A percentile compares a stretch with the other conserved stretches of the same genome.
phyloP scores from a whole-genome alignment of 1,140 invertebrate genomes.

The Pteromalus puparum region DNA sequence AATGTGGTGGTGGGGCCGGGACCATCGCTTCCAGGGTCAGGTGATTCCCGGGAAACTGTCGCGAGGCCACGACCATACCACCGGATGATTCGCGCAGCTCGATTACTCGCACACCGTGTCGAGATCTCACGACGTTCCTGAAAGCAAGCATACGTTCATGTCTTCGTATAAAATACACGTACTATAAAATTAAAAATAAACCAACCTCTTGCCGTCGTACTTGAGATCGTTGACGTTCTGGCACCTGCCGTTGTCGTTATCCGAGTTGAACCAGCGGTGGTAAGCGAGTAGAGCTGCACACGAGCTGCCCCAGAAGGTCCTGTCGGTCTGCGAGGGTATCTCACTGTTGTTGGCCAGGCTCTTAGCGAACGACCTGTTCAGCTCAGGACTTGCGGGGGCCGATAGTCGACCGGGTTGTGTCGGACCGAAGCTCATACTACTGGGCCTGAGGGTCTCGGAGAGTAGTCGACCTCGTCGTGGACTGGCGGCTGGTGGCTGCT shows the following conservation, averaged over 20 bases:
- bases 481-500: conserved; percentile 55
- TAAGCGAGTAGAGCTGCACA: conserved; percentile 70
- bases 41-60: conserved; percentile 69
- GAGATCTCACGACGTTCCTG: conserved; percentile 76
- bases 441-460: conserved; percentile 67
- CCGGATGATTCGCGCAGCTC: conserved; percentile 76
- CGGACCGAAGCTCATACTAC: conserved; percentile 12
- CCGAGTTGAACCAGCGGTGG: conserved; percentile 72
- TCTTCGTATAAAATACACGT: too few relatives aligned
- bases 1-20: conserved; percentile 66
- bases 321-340: conserved; percentile 61
- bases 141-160: conserved; percentile 7
- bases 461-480: conserved; percentile 66
- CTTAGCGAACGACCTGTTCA: conserved; percentile 70
- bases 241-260: conserved; percentile 60
- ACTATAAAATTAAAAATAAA: too few relatives aligned
- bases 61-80: conserved; percentile 70
- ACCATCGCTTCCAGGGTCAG: conserved; percentile 69
- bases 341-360: conserved; percentile 52
- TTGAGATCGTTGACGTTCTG: conserved; percentile 63
- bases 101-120: conserved; percentile 76
- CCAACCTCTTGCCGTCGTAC: conserved; percentile 70
- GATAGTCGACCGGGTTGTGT: conserved; percentile 63
- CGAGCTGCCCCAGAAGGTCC: conserved; percentile 71
- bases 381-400: conserved; percentile 70